Evolutionary conservation across 2,888 invertebrate genomes (phyloP).

Genomic region (Diaphora mendica): DNA sequence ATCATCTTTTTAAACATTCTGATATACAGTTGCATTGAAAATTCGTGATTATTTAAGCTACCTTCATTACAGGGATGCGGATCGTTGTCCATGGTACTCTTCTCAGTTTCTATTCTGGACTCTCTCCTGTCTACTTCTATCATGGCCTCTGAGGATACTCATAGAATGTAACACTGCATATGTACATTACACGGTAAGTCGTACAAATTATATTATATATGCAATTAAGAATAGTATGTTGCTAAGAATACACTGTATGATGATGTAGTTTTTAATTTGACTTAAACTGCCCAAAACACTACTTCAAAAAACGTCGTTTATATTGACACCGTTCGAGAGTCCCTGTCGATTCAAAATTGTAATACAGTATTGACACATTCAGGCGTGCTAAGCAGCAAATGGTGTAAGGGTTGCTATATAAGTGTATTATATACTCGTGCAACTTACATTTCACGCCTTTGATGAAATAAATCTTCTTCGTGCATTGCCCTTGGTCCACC

Average conservation of each 20-base stretch:
- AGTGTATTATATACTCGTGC: too few relatives aligned
- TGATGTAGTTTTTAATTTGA: neutral
- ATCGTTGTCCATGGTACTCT: constrained; percentile 88
- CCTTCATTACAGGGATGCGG: constrained; percentile 75
- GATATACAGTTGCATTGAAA: constrained; percentile 17
- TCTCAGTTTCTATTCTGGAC: constrained; percentile 92
- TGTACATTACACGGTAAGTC: constrained; percentile 91
- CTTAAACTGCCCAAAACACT: neutral
- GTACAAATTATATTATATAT: neutral
- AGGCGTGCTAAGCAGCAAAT: neutral
- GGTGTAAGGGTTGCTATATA: neutral
- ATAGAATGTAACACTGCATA: constrained; percentile 94
- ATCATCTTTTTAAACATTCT: neutral
- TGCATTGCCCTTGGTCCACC: too few relatives aligned
- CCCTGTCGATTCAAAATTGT: neutral
- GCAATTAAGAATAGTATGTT: neutral
- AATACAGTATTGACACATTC: neutral
- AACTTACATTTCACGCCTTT: too few relatives aligned
- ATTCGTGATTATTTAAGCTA: constrained; percentile 35
- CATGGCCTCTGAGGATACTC: constrained; percentile 93
- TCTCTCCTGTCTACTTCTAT: constrained; percentile 89
- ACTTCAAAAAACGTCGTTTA: neutral
- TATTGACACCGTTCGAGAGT: neutral
- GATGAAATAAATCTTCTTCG: too few relatives aligned
- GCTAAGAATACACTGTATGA: neutral